Percentiles rank a stretch among this genome's conserved stretches.
Conservation (phyloP, 2,888 invertebrate species). For the Xanthorhoe designata region DNA sequence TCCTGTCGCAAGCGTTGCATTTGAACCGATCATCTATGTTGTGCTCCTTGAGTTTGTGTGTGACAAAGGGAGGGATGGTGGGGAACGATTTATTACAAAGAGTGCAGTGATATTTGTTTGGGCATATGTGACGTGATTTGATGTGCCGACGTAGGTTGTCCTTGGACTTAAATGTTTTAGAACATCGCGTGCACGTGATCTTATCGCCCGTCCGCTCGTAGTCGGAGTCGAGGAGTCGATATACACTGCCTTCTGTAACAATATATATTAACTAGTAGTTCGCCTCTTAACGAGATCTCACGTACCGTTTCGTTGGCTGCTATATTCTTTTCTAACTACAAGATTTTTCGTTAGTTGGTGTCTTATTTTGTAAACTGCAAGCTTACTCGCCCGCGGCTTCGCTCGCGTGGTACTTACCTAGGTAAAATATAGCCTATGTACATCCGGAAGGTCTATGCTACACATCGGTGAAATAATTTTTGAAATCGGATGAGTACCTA, state of each 20-base stretch:
- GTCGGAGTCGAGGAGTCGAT: conserved; percentile 7
- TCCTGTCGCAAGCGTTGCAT: conserved; percentile 45
- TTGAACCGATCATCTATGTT: conserved; percentile 45
- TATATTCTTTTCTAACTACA: too few relatives aligned
- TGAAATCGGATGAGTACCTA: too few relatives aligned
- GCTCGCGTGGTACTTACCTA: too few relatives aligned
- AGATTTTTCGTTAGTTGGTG: too few relatives aligned
- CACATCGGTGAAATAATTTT: too few relatives aligned
- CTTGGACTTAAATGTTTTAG: neutral
- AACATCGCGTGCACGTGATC: conserved; percentile 13
- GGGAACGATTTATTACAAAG: conserved; percentile 6
- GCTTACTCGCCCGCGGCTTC: too few relatives aligned
- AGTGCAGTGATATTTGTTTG: neutral
- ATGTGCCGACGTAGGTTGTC: conserved; percentile 1
- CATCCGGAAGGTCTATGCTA: too few relatives aligned
- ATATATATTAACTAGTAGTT: neutral
- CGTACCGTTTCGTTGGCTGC: too few relatives aligned
- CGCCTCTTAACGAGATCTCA: too few relatives aligned
- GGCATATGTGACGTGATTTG: conserved; percentile 10
- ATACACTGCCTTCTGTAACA: conserved; percentile 10
- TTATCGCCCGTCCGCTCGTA: conserved; percentile 2
- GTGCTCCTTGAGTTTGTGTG: conserved; percentile 48
- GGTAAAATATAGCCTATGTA: too few relatives aligned
- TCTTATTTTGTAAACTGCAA: too few relatives aligned
- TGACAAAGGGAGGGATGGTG: neutral